phyloP scores from a whole-genome alignment of 2,888 invertebrate species.

The Synergus umbraculus region DNA sequence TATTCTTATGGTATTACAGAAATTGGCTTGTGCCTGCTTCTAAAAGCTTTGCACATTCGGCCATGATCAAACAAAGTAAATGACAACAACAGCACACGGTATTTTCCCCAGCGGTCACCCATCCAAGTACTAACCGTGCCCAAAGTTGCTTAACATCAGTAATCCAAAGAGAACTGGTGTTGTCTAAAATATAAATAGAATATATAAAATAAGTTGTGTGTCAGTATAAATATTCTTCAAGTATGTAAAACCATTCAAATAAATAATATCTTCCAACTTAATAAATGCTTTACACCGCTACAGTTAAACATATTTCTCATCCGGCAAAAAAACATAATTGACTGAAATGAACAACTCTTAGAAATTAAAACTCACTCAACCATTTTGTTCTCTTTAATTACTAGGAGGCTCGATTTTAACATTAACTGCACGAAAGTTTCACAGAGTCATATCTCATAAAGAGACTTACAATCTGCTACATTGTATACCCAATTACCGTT shows the following conservation, averaged over 20 bases:
- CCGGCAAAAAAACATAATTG: not conserved
- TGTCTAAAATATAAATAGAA: no score
- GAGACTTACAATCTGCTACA: constrained; percentile 1
- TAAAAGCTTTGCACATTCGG: no score
- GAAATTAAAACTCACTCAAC: not conserved
- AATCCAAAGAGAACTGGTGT: no score
- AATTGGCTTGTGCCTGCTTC: no score
- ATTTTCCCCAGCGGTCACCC: no score
- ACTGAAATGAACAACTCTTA: not conserved
- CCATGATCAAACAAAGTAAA: no score
- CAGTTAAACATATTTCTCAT: not conserved
- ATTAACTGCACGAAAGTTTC: constrained; percentile 7
- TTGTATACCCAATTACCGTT: not conserved
- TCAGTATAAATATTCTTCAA: not conserved
- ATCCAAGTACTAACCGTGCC: no score
- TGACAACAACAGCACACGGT: no score
- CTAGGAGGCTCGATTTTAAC: not conserved
- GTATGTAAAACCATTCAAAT: not conserved
- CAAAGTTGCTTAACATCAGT: no score
- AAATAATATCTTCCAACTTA: not conserved
- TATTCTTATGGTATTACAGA: no score
- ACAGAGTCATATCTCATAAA: constrained; percentile 11
- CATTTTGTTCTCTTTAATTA: constrained; percentile 23
- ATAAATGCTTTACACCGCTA: not conserved
- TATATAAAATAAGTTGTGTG: no score